Percentiles rank a stretch among this genome's conserved stretches.
phyloP scores from a whole-genome alignment of 2,888 invertebrate species.

The Ochlodes sylvanus region DNA sequence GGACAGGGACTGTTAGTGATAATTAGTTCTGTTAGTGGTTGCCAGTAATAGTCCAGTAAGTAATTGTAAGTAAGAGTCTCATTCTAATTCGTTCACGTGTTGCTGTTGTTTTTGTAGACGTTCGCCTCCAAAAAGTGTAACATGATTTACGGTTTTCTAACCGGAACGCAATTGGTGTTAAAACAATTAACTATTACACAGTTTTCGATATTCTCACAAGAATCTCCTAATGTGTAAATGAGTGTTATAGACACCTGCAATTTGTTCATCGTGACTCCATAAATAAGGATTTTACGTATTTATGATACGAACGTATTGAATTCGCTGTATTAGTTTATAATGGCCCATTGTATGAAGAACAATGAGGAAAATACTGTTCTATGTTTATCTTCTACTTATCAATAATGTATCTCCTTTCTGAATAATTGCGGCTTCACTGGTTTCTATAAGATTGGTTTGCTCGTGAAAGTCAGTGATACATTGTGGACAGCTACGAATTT shows the following conservation, averaged over 20 bases:
- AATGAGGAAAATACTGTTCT: constrained; percentile 57
- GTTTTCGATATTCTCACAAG: too few species aligned
- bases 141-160: too few species aligned
- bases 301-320: constrained; percentile 49
- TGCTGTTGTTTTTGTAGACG: too few species aligned
- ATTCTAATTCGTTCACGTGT: too few species aligned
- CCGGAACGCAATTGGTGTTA: too few species aligned
- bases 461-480: constrained; percentile 26
- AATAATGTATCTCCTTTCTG: constrained; percentile 37
- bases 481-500: constrained; percentile 16
- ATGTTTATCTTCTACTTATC: constrained; percentile 42
- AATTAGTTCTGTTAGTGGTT: too few species aligned
- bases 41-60: too few species aligned
- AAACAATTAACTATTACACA: too few species aligned
- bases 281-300: constrained; percentile 51
- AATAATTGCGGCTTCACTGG: constrained; percentile 32
- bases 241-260: not conserved
- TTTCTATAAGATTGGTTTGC: constrained; percentile 11
- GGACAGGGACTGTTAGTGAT: too few species aligned
- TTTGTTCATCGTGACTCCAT: constrained; percentile 47
- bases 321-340: constrained; percentile 54
- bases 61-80: too few species aligned
- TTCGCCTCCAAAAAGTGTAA: too few species aligned
- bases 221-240: too few species aligned
- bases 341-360: constrained; percentile 61